Conservation (phyloP, 1,140 invertebrate species). For the Danaus plexippus region DNA sequence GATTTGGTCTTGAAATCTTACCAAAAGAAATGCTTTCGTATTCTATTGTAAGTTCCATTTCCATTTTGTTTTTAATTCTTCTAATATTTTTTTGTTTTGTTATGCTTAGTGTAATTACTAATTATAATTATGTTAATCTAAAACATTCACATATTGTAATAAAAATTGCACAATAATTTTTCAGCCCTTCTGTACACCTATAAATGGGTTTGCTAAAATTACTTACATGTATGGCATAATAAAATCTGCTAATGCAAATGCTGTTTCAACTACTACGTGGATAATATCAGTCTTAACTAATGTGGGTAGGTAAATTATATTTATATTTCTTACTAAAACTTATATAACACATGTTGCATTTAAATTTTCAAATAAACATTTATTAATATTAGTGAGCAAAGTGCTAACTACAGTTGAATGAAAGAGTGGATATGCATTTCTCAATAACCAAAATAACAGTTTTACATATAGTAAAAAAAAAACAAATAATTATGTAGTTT, state of each 20-base stretch:
- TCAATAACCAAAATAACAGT: no score
- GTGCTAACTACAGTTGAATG: no score
- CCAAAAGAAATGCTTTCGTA: slow-evolving; percentile 73
- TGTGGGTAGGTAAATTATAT: slow-evolving; percentile 16
- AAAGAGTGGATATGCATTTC: no score
- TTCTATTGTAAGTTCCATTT: slow-evolving; percentile 73
- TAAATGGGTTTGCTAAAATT: slow-evolving; percentile 80
- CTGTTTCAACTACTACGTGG: slow-evolving; percentile 78
- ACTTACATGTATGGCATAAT: slow-evolving; percentile 77
- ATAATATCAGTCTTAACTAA: slow-evolving; percentile 77
- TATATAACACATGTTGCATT: no score
- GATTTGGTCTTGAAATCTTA: slow-evolving; percentile 70
- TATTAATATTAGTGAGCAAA: no score
- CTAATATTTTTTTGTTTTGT: slow-evolving; percentile 5
- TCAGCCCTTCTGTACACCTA: slow-evolving; percentile 79
- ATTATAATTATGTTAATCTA: no score
- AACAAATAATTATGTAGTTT: no score
- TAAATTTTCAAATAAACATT: no score
- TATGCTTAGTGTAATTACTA: no score
- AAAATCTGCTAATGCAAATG: slow-evolving; percentile 74
- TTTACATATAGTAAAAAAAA: no score
- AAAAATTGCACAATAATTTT: slow-evolving; percentile 25
- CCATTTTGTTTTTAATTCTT: slow-evolving; percentile 8
- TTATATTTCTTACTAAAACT: not conserved
- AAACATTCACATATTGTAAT: no score